phyloP scores from a whole-genome alignment of 2,797 vertebrate genomes.

The Thripadectes ignobilis region DNA sequence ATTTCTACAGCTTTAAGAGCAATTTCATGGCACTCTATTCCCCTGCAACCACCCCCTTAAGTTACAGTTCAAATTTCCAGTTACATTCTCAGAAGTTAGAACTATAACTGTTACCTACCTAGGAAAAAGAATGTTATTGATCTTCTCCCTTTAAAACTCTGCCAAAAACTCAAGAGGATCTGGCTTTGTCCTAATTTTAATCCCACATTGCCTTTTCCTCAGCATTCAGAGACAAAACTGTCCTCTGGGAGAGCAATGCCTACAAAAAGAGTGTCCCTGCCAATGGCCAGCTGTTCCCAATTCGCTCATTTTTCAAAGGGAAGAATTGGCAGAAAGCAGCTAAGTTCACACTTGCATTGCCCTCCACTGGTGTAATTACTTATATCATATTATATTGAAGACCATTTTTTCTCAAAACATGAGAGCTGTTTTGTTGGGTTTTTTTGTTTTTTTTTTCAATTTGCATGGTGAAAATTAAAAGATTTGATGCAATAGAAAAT shows the following conservation, averaged over 20 bases:
- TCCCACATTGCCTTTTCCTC: neutral
- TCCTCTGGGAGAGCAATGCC: neutral
- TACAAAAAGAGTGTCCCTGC: neutral
- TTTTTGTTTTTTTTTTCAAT: neutral
- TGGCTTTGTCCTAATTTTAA: neutral
- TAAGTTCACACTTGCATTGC: conserved; percentile 5
- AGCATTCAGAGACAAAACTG: neutral
- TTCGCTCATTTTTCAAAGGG: conserved; percentile 29
- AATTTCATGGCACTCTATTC: neutral
- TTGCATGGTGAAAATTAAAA: neutral
- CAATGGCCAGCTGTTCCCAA: conserved; percentile 30
- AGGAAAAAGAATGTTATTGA: neutral
- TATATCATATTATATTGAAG: neutral
- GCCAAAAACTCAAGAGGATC: neutral
- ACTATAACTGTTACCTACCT: neutral
- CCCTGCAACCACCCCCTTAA: neutral
- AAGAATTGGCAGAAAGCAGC: neutral
- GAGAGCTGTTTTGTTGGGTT: neutral
- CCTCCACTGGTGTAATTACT: conserved; percentile 3
- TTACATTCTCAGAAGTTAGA: neutral
- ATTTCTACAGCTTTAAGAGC: neutral
- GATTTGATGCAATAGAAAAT: neutral
- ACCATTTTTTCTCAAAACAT: neutral
- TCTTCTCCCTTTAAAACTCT: neutral
- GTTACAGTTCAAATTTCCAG: neutral